Evolutionary conservation across 2,113 vertebrate genomes (phyloP).

Genomic region (Thalassarche chlororhynchos): DNA sequence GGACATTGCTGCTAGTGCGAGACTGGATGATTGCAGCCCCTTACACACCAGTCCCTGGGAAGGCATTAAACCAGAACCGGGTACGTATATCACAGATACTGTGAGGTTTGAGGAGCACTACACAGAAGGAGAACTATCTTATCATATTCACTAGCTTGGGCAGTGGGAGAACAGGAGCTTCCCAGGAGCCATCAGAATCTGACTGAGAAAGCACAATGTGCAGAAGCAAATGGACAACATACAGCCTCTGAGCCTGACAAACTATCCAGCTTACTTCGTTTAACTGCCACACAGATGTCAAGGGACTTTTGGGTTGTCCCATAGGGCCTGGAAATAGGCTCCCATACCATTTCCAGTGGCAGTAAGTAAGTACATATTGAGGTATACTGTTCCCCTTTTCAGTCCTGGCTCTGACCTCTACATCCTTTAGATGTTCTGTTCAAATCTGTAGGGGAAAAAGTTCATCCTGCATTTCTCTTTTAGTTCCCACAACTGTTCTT

Average conservation of each 20-base stretch:
- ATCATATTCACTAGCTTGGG: background rate
- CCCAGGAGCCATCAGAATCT: background rate
- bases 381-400: background rate
- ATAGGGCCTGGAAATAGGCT: background rate
- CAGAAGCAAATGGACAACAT: background rate
- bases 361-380: background rate
- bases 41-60: background rate
- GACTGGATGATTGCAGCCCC: background rate
- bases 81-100: fast-evolving
- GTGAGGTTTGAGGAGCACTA: background rate
- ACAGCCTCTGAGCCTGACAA: background rate
- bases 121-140: background rate
- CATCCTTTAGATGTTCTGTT: background rate
- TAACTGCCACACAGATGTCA: background rate
- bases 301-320: background rate
- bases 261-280: background rate
- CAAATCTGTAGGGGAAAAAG: background rate
- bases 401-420: background rate
- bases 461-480: background rate
- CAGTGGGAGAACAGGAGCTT: background rate
- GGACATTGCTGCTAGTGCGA: background rate
- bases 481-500: background rate
- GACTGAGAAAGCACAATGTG: background rate
- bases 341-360: background rate
- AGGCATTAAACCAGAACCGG: background rate